Percentiles rank a stretch among this genome's conserved stretches.
phyloP scores from a whole-genome alignment of 2,797 vertebrate genomes.

The Dermochelys coriacea region DNA sequence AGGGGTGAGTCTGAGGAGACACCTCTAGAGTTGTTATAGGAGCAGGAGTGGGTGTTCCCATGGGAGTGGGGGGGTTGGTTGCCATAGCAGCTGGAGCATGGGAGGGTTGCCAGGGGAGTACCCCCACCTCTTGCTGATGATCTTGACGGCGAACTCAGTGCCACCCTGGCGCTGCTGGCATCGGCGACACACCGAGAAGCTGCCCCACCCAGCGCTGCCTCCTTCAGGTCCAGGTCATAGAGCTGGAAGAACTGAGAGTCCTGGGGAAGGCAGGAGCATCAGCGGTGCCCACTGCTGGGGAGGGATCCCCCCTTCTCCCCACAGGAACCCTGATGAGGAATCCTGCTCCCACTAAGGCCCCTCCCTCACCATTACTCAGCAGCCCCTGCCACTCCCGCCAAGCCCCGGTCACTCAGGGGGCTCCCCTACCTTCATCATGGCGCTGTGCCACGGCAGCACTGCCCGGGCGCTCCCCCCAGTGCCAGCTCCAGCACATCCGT shows the following conservation, averaged over 20 bases:
- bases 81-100: background rate
- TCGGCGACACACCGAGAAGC: constrained; percentile 93
- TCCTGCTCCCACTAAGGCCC: background rate
- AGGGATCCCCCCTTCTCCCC: background rate
- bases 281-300: no score
- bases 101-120: background rate
- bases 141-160: constrained; percentile 92
- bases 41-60: background rate
- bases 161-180: constrained; percentile 90
- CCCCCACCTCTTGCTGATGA: constrained; percentile 90
- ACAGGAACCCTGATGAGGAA: background rate
- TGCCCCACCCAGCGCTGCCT: constrained; percentile 89
- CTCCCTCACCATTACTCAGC: background rate
- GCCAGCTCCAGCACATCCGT: constrained; percentile 86
- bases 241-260: constrained; percentile 94
- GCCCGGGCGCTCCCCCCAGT: constrained; percentile 86
- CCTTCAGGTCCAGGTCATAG: constrained; percentile 91
- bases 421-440: constrained; percentile 89
- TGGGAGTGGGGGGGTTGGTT: background rate
- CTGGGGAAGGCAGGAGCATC: constrained; percentile 62
- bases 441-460: constrained; percentile 90
- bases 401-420: rapidly evolving
- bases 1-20: background rate
- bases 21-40: background rate
- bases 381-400: background rate